Evolutionary conservation across 2,797 vertebrate species (phyloP).

Genomic region (Dryobates pubescens): DNA sequence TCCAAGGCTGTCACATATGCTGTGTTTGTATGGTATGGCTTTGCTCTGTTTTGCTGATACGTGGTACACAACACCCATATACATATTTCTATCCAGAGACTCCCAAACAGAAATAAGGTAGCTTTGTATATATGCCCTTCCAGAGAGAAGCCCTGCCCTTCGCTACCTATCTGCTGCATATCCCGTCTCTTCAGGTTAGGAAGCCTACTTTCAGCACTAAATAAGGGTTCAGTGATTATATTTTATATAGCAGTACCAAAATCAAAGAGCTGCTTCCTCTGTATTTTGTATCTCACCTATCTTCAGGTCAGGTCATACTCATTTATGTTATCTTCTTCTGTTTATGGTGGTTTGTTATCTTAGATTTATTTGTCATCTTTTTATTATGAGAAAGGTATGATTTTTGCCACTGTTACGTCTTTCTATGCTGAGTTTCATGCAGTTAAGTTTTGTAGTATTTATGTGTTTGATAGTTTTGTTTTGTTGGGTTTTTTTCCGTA

Average conservation of each 20-base stretch:
- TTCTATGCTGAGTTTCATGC: not conserved
- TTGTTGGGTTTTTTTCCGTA: not conserved
- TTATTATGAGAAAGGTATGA: not conserved
- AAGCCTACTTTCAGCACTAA: not conserved
- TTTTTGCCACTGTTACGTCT: not conserved
- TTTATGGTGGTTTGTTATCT: not conserved
- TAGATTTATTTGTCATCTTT: not conserved
- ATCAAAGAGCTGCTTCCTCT: not conserved
- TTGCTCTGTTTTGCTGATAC: not conserved
- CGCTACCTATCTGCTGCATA: not conserved
- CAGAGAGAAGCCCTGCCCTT: not conserved
- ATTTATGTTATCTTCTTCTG: not conserved
- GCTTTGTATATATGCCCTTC: not conserved
- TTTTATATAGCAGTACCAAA: not conserved
- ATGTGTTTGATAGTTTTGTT: not conserved
- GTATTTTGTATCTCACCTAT: not conserved
- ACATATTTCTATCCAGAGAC: not conserved
- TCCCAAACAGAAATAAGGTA: not conserved
- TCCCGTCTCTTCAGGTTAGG: not conserved
- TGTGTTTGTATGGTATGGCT: rapidly evolving
- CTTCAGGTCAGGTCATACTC: not conserved
- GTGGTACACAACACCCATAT: not conserved
- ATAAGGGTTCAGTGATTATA: not conserved
- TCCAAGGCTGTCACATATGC: not conserved
- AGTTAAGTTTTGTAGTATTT: not conserved